phyloP scores from a whole-genome alignment of 1,140 invertebrate species.

The Whitmania pigra region DNA sequence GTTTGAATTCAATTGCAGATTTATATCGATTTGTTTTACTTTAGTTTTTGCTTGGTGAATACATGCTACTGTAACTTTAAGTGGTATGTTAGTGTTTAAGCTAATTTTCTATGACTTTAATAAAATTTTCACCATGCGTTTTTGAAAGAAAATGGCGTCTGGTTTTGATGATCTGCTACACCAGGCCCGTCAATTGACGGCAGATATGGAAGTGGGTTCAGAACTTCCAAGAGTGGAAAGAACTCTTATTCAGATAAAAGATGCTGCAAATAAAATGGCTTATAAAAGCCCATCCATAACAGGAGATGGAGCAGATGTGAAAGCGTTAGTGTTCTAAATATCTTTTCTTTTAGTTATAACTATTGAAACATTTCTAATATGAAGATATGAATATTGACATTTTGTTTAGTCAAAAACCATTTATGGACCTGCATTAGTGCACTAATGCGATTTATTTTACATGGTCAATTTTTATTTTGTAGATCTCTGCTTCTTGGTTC shows the following conservation, averaged over 20 bases:
- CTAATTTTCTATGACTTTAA: too few relatives aligned
- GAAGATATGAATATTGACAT: too few relatives aligned
- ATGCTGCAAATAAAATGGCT: slow-evolving; percentile 79
- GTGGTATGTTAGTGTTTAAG: too few relatives aligned
- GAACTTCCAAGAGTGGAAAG: slow-evolving; percentile 60
- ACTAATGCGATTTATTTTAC: not conserved
- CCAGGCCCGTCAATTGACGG: slow-evolving; percentile 75
- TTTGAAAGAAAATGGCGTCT: not conserved
- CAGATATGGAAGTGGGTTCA: slow-evolving; percentile 60
- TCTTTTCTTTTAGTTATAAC: not conserved
- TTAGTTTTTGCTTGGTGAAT: too few relatives aligned
- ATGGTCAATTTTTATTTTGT: slow-evolving; percentile 34
- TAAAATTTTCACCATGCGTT: not conserved
- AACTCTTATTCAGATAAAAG: slow-evolving; percentile 74
- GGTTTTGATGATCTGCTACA: slow-evolving; percentile 69
- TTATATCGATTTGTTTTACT: too few relatives aligned
- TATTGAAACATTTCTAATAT: not conserved
- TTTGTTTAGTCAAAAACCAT: not conserved
- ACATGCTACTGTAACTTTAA: too few relatives aligned
- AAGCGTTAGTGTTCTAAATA: slow-evolving; percentile 59
- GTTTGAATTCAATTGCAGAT: too few relatives aligned
- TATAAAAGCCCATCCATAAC: slow-evolving; percentile 63
- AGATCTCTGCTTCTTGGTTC: slow-evolving; percentile 82
- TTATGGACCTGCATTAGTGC: not conserved
- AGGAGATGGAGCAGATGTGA: slow-evolving; percentile 63